Percentiles rank a stretch among this genome's conserved stretches.
These are phyloP conservation scores for Heteropelma amictum DNA, from an alignment of 2,888 invertebrate species.

Conservation along the genomic window DNA sequence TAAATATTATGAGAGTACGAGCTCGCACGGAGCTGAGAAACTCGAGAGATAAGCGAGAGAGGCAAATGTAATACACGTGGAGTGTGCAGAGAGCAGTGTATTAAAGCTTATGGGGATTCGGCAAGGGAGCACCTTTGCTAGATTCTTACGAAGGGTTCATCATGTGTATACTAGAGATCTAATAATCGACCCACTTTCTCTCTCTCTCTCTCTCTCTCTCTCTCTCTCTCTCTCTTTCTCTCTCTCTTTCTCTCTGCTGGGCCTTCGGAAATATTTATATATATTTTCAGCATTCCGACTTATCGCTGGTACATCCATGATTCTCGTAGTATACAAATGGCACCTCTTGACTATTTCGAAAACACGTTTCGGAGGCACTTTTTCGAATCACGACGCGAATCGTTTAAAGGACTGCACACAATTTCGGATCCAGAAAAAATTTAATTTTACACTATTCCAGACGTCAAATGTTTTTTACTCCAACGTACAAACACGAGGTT, in stretches of 20 bases:
- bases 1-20: conserved; percentile 35
- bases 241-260: not conserved
- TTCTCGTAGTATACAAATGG: too few species aligned
- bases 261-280: too few species aligned
- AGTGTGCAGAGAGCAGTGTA: not conserved
- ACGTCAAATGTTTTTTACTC: too few species aligned
- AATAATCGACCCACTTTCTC: not conserved
- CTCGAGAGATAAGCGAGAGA: not conserved
- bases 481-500: too few species aligned
- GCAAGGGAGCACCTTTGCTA: not conserved
- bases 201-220: not conserved
- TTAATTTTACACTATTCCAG: too few species aligned
- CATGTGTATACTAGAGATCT: not conserved
- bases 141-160: not conserved
- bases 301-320: too few species aligned
- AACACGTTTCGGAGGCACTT: too few species aligned
- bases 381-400: too few species aligned
- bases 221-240: not conserved
- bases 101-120: not conserved
- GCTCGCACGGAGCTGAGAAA: not conserved
- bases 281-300: not conserved
- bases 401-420: too few species aligned
- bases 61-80: not conserved
- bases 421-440: too few species aligned
- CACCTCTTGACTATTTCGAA: too few species aligned